These are phyloP conservation scores for Empidonax alnorum DNA, from an alignment of 2,113 vertebrate species.

Conservation along the genomic window DNA sequence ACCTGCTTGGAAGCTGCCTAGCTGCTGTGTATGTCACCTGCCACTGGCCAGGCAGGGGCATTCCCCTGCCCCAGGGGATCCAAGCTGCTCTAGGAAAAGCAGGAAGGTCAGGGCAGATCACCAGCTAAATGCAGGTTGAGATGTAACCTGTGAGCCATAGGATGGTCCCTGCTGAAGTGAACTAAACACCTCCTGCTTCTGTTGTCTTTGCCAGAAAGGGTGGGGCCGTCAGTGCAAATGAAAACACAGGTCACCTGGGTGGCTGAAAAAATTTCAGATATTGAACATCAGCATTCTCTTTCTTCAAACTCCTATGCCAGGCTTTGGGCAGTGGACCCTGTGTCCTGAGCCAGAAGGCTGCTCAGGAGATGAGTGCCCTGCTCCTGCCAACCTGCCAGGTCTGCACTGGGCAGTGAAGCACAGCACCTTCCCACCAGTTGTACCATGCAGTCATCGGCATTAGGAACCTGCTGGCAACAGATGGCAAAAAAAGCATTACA, in stretches of 20 bases:
- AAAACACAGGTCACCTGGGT: neutral
- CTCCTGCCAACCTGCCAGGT: neutral
- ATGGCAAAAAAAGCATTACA: neutral
- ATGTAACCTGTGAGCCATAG: neutral
- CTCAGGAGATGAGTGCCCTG: neutral
- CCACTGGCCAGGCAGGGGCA: neutral
- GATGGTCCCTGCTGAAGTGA: neutral
- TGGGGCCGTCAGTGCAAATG: neutral
- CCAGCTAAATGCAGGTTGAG: neutral
- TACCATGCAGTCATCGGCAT: neutral
- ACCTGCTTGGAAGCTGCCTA: neutral
- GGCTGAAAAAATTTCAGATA: neutral
- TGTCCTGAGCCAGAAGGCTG: neutral
- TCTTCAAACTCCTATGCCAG: neutral
- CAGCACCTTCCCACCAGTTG: accelerated
- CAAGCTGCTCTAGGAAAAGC: neutral
- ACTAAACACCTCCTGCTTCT: neutral
- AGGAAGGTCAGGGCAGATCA: neutral
- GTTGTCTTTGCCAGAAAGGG: neutral
- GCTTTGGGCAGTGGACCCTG: neutral
- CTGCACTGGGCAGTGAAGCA: neutral
- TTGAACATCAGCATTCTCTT: neutral
- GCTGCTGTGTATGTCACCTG: neutral
- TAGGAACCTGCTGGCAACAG: neutral
- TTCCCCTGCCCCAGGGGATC: neutral